phyloP scores from a whole-genome alignment of 2,888 invertebrate species.

The Dolomedes plantarius region DNA sequence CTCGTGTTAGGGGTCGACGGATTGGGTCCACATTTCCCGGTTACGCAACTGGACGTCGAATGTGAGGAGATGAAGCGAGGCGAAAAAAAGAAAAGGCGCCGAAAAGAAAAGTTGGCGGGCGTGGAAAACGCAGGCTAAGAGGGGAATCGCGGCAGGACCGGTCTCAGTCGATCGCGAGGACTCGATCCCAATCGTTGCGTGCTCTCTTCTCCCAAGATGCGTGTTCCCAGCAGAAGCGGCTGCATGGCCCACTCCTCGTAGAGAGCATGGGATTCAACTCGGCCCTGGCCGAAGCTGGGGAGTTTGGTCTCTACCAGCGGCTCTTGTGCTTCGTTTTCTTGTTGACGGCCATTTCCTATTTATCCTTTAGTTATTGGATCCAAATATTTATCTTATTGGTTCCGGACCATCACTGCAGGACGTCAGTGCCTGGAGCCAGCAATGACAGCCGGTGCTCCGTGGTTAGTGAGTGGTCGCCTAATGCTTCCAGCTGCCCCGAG shows the following conservation, averaged over 20 bases:
- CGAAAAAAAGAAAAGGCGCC: too few relatives aligned
- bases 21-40: too few relatives aligned
- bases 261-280: conserved; percentile 62
- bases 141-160: conserved; percentile 27
- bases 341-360: conserved; percentile 49
- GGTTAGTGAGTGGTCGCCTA: background rate
- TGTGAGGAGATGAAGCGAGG: too few relatives aligned
- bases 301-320: conserved; percentile 65
- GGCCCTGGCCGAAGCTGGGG: conserved; percentile 59
- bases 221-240: background rate
- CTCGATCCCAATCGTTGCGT: conserved; percentile 46
- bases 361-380: conserved; percentile 60
- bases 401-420: conserved; percentile 53
- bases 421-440: background rate
- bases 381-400: conserved; percentile 65
- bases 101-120: too few relatives aligned
- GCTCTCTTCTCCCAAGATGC: background rate
- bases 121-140: conserved; percentile 34
- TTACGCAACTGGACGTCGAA: too few relatives aligned
- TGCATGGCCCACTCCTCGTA: background rate
- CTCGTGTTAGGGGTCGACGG: too few relatives aligned
- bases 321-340: conserved; percentile 62
- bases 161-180: conserved; percentile 47
- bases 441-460: conserved; percentile 17
- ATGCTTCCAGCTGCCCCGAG: conserved; percentile 30